phyloP scores from a whole-genome alignment of 2,113 vertebrate genomes.

The Chaetura pelagica region DNA sequence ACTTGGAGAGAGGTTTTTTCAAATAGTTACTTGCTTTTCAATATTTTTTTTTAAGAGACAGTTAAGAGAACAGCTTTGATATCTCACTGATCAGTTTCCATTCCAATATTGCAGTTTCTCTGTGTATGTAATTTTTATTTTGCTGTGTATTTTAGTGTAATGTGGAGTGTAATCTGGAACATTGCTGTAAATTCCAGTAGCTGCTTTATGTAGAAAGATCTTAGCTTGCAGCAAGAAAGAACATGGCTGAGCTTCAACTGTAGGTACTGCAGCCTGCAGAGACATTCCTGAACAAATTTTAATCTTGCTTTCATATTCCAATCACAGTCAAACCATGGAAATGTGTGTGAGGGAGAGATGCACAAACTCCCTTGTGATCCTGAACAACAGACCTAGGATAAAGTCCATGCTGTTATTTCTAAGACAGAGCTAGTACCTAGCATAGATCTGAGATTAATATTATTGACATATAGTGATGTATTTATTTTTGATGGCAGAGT shows the following conservation, averaged over 20 bases:
- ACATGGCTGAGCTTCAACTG: not conserved
- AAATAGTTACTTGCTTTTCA: not conserved
- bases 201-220: not conserved
- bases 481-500: not conserved
- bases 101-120: not conserved
- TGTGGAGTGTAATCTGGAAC: fast-evolving
- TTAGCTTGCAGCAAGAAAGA: not conserved
- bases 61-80: not conserved
- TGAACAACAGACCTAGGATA: not conserved
- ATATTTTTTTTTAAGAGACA: not conserved
- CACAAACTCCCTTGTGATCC: not conserved
- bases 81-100: not conserved
- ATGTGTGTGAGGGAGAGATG: not conserved
- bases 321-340: not conserved
- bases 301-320: not conserved
- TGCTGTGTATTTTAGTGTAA: not conserved
- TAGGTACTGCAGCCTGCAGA: not conserved
- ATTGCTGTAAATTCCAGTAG: not conserved
- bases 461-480: not conserved
- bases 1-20: not conserved
- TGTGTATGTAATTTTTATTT: not conserved
- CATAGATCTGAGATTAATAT: not conserved
- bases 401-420: not conserved
- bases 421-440: not conserved
- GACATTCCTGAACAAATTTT: not conserved